phyloP scores from a whole-genome alignment of 2,888 invertebrate genomes.

The Caenorhabditis zanzibari region DNA sequence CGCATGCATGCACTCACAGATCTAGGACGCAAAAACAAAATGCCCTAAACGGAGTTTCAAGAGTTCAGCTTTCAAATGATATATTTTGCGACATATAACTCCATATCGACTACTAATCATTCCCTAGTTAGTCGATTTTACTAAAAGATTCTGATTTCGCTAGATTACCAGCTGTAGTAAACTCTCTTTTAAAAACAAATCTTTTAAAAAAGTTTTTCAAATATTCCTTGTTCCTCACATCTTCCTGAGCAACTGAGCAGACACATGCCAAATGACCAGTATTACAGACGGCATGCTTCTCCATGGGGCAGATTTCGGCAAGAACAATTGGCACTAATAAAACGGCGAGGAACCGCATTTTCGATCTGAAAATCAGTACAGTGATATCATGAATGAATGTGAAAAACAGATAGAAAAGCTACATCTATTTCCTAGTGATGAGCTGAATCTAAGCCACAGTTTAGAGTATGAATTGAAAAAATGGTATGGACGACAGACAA shows the following conservation, averaged over 20 bases:
- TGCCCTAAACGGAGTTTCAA: too few relatives aligned
- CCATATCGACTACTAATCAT: too few relatives aligned
- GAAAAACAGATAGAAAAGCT: not conserved
- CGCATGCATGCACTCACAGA: too few relatives aligned
- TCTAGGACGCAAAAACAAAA: too few relatives aligned
- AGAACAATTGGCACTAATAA: slow-evolving; percentile 60
- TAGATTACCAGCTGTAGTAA: too few relatives aligned
- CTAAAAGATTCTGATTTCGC: too few relatives aligned
- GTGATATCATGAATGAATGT: not conserved
- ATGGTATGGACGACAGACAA: slow-evolving; percentile 7
- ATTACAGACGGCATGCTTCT: slow-evolving; percentile 69
- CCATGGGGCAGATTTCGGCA: slow-evolving; percentile 74
- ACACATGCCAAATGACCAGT: slow-evolving; percentile 71
- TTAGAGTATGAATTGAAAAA: not conserved
- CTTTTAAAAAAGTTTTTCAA: not conserved
- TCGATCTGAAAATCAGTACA: slow-evolving; percentile 28
- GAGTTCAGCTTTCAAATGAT: too few relatives aligned
- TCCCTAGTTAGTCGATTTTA: too few relatives aligned
- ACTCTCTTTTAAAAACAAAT: too few relatives aligned
- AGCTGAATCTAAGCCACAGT: not conserved
- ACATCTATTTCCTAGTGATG: not conserved
- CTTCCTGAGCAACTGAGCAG: slow-evolving; percentile 71
- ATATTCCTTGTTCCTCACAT: slow-evolving; percentile 65
- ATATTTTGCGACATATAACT: too few relatives aligned
- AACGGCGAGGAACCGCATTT: slow-evolving; percentile 59